phyloP scores from a whole-genome alignment of 2,113 vertebrate species.

The Meles meles region DNA sequence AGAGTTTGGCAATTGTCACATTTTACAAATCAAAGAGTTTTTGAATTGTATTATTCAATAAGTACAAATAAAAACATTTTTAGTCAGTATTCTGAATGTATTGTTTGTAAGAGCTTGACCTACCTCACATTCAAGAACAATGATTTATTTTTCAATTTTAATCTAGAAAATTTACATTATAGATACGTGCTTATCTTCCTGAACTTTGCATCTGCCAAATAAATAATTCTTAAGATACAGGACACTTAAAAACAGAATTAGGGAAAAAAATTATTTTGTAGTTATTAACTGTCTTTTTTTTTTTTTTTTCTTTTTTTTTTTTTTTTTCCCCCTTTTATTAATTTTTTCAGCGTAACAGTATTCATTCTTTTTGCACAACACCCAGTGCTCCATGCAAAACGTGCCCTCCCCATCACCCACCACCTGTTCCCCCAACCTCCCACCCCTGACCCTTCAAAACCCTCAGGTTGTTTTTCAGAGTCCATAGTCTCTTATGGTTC shows the following conservation, averaged over 20 bases:
- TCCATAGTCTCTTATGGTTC: too few relatives aligned
- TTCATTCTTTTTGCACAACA: too few relatives aligned
- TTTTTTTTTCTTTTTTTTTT: too few relatives aligned
- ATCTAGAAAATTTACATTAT: background rate
- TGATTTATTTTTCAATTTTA: background rate
- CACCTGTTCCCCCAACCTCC: too few relatives aligned
- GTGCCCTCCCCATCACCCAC: too few relatives aligned
- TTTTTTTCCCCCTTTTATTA: too few relatives aligned
- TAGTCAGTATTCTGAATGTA: background rate
- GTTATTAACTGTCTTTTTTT: background rate
- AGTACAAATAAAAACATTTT: background rate
- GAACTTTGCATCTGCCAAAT: background rate
- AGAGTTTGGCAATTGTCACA: background rate
- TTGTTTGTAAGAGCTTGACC: background rate
- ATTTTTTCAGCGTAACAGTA: too few relatives aligned
- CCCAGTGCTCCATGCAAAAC: too few relatives aligned
- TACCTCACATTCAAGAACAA: background rate
- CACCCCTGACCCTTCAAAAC: too few relatives aligned
- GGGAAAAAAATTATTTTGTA: background rate
- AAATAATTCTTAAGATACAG: background rate
- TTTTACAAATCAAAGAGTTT: background rate
- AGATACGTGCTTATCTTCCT: background rate
- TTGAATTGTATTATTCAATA: background rate
- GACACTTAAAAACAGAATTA: background rate
- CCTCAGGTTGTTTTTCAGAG: too few relatives aligned